Evolutionary conservation across 1,140 invertebrate species (phyloP).

Genomic region (Ceratoteleas bidentatus): DNA sequence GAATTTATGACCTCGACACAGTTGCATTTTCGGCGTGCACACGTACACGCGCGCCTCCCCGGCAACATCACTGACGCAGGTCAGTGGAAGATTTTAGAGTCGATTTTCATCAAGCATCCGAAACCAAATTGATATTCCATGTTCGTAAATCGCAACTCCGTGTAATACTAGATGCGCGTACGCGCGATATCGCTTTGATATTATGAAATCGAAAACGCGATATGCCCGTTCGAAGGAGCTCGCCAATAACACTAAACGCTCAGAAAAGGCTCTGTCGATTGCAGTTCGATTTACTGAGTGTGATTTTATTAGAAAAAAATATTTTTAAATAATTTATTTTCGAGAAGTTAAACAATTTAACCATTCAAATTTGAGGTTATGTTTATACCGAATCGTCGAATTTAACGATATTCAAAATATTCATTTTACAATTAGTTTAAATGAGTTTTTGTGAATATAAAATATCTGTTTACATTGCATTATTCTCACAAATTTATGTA

Average conservation of each 20-base stretch:
- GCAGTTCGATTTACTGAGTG: background rate
- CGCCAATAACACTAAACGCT: conserved; percentile 28
- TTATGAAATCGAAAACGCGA: conserved; percentile 61
- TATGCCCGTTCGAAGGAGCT: conserved; percentile 20
- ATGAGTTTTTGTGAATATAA: no score
- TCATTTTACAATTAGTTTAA: no score
- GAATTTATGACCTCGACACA: conserved; percentile 62
- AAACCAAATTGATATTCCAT: conserved; percentile 70
- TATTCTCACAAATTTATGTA: no score
- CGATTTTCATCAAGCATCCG: conserved; percentile 67
- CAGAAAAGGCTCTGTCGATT: background rate
- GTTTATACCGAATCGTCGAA: no score
- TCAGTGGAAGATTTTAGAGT: conserved; percentile 58
- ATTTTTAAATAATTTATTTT: background rate
- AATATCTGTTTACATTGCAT: background rate
- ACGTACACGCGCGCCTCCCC: conserved; percentile 29
- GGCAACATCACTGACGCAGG: conserved; percentile 16
- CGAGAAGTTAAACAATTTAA: no score
- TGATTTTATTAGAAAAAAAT: no score
- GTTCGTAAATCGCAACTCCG: conserved; percentile 60
- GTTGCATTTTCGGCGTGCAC: conserved; percentile 59
- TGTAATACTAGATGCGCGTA: conserved; percentile 50
- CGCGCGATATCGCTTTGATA: conserved; percentile 45
- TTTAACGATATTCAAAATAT: no score
- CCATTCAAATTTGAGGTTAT: no score